A percentile compares a stretch with the other conserved stretches of the same genome.
Conservation (phyloP, 1,140 invertebrate genomes). For the Dinothrombium tinctorium region DNA sequence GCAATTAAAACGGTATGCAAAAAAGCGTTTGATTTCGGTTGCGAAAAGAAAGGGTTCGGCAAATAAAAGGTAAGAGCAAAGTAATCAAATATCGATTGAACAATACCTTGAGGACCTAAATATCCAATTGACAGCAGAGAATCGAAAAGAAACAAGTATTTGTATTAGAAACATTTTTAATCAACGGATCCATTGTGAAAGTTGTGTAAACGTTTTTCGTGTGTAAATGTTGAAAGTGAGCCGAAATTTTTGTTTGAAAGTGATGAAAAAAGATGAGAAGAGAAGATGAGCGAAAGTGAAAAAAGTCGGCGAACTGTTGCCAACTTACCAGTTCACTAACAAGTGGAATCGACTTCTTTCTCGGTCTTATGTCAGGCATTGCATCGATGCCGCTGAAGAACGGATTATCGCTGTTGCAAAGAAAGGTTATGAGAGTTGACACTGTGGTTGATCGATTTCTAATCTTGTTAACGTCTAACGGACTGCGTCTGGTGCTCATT, state of each 20-base stretch:
- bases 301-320: too few species aligned
- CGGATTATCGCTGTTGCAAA: slow-evolving; percentile 53
- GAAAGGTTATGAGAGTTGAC: too few species aligned
- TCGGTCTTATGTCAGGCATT: slow-evolving; percentile 90
- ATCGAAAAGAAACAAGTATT: too few species aligned
- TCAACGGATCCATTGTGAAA: too few species aligned
- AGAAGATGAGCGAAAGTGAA: neutral
- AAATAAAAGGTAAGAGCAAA: neutral
- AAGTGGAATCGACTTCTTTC: slow-evolving; percentile 85
- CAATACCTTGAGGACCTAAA: slow-evolving; percentile 27
- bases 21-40: too few species aligned
- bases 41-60: neutral
- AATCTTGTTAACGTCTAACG: neutral
- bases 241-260: slow-evolving; percentile 11
- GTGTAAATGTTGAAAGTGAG: slow-evolving; percentile 4
- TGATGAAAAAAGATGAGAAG: slow-evolving; percentile 1
- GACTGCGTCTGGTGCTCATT: neutral
- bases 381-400: slow-evolving; percentile 99
- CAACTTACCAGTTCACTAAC: slow-evolving; percentile 90
- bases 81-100: neutral
- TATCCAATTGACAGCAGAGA: too few species aligned
- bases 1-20: too few species aligned
- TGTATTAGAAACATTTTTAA: too few species aligned
- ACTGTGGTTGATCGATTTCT: neutral
- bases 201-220: too few species aligned